A percentile compares a stretch with the other conserved stretches of the same genome.
Evolutionary conservation across 2,888 invertebrate genomes (phyloP).

Genomic region (Agonopterix heracliana): DNA sequence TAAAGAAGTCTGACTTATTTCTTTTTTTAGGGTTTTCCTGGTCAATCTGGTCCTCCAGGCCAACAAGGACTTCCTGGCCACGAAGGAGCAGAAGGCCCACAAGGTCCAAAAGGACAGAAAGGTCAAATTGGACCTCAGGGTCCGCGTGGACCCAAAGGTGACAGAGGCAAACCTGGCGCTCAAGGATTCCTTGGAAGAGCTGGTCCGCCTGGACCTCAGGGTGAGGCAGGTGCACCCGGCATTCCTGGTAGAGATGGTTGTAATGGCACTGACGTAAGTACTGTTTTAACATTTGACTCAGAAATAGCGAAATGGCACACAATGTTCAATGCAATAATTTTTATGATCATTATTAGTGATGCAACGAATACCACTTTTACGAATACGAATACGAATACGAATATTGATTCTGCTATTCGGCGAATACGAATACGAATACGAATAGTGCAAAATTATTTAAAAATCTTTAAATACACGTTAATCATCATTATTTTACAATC

Average conservation of each 20-base stretch:
- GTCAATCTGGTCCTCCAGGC: slow-evolving; percentile 82
- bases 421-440: no score
- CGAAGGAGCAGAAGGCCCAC: slow-evolving; percentile 88
- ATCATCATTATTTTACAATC: no score
- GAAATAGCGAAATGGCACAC: background rate
- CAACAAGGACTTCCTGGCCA: slow-evolving; percentile 86
- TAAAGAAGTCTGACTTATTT: no score
- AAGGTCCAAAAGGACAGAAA: slow-evolving; percentile 92
- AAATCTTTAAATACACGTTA: no score
- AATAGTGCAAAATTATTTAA: no score
- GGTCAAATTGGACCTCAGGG: slow-evolving; percentile 91
- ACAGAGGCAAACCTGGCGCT: slow-evolving; percentile 89
- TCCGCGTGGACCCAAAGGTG: slow-evolving; percentile 88
- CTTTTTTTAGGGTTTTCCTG: slow-evolving; percentile 81
- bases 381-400: no score
- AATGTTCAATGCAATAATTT: no score
- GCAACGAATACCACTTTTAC: no score
- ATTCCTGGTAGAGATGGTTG: slow-evolving; percentile 94
- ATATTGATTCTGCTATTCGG: no score
- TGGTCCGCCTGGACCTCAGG: slow-evolving; percentile 78
- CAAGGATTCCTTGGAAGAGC: slow-evolving; percentile 85
- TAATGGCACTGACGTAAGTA: slow-evolving; percentile 93
- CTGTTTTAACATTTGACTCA: background rate
- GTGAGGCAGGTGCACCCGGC: slow-evolving; percentile 84
- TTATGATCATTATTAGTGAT: no score